These are phyloP conservation scores for Smutsia temminckii DNA, from an alignment of 2,797 vertebrate species.

Conservation along the genomic window DNA sequence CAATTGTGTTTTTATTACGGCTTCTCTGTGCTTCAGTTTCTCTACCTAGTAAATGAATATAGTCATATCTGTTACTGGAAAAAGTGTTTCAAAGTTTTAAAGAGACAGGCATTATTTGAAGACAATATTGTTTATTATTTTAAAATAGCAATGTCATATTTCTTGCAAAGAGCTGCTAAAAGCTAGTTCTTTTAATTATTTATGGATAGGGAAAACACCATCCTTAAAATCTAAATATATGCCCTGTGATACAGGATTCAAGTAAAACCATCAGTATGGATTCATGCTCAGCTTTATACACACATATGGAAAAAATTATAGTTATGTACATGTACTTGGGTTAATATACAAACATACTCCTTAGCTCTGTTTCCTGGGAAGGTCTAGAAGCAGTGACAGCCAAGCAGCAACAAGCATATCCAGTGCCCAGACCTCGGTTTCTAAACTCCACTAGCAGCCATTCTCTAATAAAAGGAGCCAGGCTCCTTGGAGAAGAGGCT, in stretches of 20 bases:
- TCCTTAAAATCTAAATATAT: neutral
- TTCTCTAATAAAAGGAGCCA: neutral
- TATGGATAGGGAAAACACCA: neutral
- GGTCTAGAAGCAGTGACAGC: neutral
- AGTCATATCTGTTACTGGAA: neutral
- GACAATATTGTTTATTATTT: constrained; percentile 28
- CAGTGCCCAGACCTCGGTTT: neutral
- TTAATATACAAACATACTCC: neutral
- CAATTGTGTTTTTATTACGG: neutral
- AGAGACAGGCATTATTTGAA: neutral
- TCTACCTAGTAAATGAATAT: neutral
- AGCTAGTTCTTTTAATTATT: neutral
- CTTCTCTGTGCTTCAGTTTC: neutral
- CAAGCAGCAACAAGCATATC: neutral
- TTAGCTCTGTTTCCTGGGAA: neutral
- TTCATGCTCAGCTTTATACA: neutral
- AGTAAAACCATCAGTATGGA: neutral
- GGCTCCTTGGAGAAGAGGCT: neutral
- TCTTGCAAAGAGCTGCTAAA: neutral
- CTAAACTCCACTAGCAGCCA: neutral
- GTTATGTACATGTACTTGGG: neutral
- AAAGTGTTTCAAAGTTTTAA: neutral
- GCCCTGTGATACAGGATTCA: neutral
- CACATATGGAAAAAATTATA: neutral
- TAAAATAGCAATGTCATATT: neutral